These are phyloP conservation scores for Thamnophis elegans DNA, from an alignment of 2,797 vertebrate species.

Conservation along the genomic window DNA sequence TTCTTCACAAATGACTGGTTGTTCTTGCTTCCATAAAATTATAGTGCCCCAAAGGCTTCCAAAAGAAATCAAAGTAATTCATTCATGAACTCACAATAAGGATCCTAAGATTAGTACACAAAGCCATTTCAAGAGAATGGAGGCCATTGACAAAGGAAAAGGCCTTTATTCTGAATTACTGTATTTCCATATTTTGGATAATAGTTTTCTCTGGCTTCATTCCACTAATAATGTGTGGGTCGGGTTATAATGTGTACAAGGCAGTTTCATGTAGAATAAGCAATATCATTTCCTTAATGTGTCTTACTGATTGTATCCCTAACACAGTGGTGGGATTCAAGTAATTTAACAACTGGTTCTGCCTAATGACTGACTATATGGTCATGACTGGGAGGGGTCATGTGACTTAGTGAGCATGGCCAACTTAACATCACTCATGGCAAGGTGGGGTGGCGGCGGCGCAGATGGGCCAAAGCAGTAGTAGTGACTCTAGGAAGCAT, in stretches of 20 bases:
- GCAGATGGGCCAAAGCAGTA: too few relatives aligned
- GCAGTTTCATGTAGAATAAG: conserved; percentile 52
- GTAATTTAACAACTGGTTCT: too few relatives aligned
- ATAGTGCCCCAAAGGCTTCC: conserved; percentile 65
- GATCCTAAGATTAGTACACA: conserved; percentile 58
- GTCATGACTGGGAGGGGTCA: too few relatives aligned
- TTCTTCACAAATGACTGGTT: conserved; percentile 54
- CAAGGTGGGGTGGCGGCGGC: too few relatives aligned
- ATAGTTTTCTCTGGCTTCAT: conserved; percentile 67
- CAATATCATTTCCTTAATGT: conserved; percentile 40
- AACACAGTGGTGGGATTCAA: too few relatives aligned
- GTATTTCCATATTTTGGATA: conserved; percentile 45
- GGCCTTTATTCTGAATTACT: conserved; percentile 51
- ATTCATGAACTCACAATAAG: conserved; percentile 69
- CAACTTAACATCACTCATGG: too few relatives aligned
- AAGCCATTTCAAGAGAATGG: conserved; percentile 56
- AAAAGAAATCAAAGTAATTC: conserved; percentile 68
- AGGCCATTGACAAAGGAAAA: conserved; percentile 60
- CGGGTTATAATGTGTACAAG: conserved; percentile 41
- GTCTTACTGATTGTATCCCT: conserved; percentile 1
- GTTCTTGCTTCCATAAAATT: conserved; percentile 62
- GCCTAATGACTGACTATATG: too few relatives aligned
- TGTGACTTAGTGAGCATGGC: too few relatives aligned
- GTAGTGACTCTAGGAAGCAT: too few relatives aligned
- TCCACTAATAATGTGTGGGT: conserved; percentile 67